A percentile compares a stretch with the other conserved stretches of the same genome.
phyloP scores from a whole-genome alignment of 1,140 invertebrate species.

The Papilio polyxenes region DNA sequence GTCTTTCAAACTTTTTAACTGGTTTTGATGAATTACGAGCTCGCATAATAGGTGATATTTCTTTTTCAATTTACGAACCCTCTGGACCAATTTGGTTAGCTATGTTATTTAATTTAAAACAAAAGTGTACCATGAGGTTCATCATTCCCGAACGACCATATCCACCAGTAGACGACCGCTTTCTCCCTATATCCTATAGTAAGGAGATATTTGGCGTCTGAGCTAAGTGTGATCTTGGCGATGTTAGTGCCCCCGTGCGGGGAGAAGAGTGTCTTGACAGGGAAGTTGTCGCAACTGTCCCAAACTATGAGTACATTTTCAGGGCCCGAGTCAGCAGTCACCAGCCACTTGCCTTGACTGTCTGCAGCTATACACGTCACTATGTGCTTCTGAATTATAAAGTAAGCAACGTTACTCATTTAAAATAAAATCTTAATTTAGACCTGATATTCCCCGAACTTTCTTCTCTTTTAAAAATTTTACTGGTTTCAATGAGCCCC shows the following conservation, averaged over 20 bases:
- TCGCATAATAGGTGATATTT: not conserved
- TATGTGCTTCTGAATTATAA: constrained; percentile 71
- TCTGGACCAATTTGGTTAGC: too few species aligned
- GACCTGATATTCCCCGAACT: too few species aligned
- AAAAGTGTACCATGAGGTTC: constrained; percentile 76
- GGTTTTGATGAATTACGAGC: not conserved
- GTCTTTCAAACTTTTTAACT: too few species aligned
- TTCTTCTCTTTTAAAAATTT: too few species aligned
- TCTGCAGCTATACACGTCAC: constrained; percentile 74
- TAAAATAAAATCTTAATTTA: too few species aligned
- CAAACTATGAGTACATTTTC: constrained; percentile 82
- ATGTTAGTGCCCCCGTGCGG: constrained; percentile 71
- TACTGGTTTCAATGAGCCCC: too few species aligned
- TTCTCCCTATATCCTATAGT: constrained; percentile 76
- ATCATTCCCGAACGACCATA: constrained; percentile 80
- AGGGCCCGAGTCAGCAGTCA: constrained; percentile 79
- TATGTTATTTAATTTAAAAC: not conserved
- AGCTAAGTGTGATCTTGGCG: constrained; percentile 77
- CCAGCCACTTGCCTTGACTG: constrained; percentile 77
- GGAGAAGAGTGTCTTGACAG: constrained; percentile 79
- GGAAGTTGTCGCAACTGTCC: constrained; percentile 77
- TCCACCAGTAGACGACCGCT: constrained; percentile 80
- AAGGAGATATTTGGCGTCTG: constrained; percentile 81
- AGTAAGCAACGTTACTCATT: not conserved
- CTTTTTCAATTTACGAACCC: not conserved